Evolutionary conservation across 2,888 invertebrate genomes (phyloP), one percentile per base, ranked within the genome.

Genomic region (Trilocha varians): DNA sequence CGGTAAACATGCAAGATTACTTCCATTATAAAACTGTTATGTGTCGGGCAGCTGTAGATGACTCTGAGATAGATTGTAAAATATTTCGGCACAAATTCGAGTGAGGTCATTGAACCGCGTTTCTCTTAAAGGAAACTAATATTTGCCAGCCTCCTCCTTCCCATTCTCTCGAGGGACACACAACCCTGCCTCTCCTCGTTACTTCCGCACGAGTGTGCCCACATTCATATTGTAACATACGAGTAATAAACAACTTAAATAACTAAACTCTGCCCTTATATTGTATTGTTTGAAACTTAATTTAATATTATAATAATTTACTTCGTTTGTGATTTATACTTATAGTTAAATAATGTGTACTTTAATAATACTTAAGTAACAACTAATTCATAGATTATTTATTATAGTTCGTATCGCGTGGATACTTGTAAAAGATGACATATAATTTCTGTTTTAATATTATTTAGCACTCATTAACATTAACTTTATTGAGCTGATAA

Each of bases 61-160:
- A 34, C 34, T 34, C 4, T 34, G 13, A 39, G 17, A 34, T 34
- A 40, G 40, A 35, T 18, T 34, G 14, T 40, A 40, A 15, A 39
- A 39, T 41, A 25, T 16, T 14, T 34, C 59, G 63, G 53, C 65
- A 71, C 63, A 69, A 78, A 80, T 75, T 77, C 77, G 63, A 25
- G 63, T 65, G 51, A 71, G 66, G 78, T 78, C 82, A 77, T 70
- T 67, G 82, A 79, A 76, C 83, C 57, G 62, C 69, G 67, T 66
- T 65, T 65, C 66, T 72, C 65, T 65, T 64, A 69, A 70, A 74
- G 70, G 68, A 71, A 75, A 76, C 77, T 77, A 79, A 79, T 82
- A 83, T 83, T 84, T 79, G 70, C 73, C 60, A 70, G 25, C 25
- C 25, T 72, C 70, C 71, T 75, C 72, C 70, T 70, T 65, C 68